Evolutionary conservation across 2,888 invertebrate species (phyloP), one percentile per base, ranked within the genome.

Genomic region (Drosophila kuntzei): DNA sequence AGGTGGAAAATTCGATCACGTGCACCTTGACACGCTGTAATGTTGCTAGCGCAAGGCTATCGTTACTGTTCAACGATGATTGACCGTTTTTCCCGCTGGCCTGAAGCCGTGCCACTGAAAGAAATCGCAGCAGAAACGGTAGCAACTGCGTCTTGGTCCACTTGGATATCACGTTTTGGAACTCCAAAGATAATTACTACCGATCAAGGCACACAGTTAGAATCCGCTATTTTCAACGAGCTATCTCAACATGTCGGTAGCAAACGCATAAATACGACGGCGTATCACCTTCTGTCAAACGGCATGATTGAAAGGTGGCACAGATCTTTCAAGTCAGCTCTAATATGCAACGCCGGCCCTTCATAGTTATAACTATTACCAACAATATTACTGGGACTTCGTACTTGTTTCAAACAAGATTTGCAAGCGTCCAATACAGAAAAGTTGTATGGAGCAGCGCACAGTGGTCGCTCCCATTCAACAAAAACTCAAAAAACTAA

Each of bases 21-120:
- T 62, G 3, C 49, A 62, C 16, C n/a, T 62, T 9, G 55, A 62
- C 20, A 54, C 12, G 49, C 55, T 1, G 12, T 51, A 0, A 51
- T 60, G 51, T 46, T 39, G 3, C 11, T 43, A 2, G 3, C 18
- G 1, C 14, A 55, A 4, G 34, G 43, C 5, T 53, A 46, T n/a
- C 14, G 32, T 2, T 53, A 53, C 12, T 46, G 46, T 6, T 9
- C 46, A 1, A 61, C 46, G 6, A 53, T 46, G 46, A 61, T 53
- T 4, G 51, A 53, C 14, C 34, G n/a, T 4, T 34, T 34, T 6
- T 34, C 12, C 12, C 34, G 34, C 6, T 34, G 51, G 60, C 51
- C 60, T 12, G 44, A 60, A 27, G 44, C 51, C 8, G 22, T 59
- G 1, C 41, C 43, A 1, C 11, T 50, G 2, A 22, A 32, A 3